Conservation (phyloP, 2,797 vertebrate species). For the Salarias fasciatus region DNA sequence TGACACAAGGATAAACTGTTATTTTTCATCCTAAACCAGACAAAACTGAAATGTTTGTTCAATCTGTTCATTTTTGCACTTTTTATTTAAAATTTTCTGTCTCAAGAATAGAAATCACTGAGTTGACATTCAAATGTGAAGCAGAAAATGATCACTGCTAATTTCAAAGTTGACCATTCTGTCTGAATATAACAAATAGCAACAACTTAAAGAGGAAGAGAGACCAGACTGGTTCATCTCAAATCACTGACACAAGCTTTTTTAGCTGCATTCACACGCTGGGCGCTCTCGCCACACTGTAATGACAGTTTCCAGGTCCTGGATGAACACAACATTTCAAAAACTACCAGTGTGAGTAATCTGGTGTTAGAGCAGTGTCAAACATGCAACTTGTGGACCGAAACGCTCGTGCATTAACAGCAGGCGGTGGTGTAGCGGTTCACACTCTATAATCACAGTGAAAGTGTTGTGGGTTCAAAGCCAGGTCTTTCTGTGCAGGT, state of each 20-base stretch:
- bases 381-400: too few relatives aligned
- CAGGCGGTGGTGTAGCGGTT: too few relatives aligned
- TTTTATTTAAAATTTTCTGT: not conserved
- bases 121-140: slow-evolving; percentile 5
- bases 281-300: not conserved
- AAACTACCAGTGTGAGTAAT: not conserved
- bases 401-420: too few relatives aligned
- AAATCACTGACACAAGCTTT: slow-evolving; percentile 24
- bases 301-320: not conserved
- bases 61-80: not conserved
- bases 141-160: not conserved
- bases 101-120: not conserved
- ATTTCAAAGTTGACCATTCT: too few relatives aligned
- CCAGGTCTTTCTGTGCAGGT: too few relatives aligned
- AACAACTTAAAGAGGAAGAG: slow-evolving; percentile 1
- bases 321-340: not conserved
- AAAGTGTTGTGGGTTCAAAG: too few relatives aligned
- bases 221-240: slow-evolving; percentile 7
- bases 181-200: too few relatives aligned
- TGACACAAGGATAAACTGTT: too few relatives aligned
- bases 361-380: too few relatives aligned
- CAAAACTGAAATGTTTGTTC: too few relatives aligned
- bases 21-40: too few relatives aligned
- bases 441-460: too few relatives aligned
- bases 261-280: slow-evolving; percentile 1